These are phyloP conservation scores for Temnothorax unifasciatus DNA, from an alignment of 2,888 invertebrate species.

Conservation along the genomic window DNA sequence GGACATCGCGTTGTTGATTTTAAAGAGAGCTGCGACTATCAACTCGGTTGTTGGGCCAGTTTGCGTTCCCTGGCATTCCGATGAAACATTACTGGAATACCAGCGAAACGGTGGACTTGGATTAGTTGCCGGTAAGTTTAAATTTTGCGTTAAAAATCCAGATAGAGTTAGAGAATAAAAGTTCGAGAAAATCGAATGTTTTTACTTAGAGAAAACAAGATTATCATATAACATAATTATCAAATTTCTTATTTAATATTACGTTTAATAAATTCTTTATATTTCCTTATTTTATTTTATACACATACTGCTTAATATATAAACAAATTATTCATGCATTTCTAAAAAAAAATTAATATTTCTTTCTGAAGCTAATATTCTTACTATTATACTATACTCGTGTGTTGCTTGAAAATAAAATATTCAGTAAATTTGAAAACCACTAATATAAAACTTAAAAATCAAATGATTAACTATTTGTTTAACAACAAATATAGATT, in stretches of 20 bases:
- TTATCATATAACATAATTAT: not conserved
- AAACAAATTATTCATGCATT: not conserved
- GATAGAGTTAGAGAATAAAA: conserved; percentile 1
- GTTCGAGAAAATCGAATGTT: not conserved
- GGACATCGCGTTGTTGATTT: conserved; percentile 87
- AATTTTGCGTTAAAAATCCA: not conserved
- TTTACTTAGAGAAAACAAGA: not conserved
- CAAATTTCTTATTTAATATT: not conserved
- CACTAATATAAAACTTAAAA: not conserved
- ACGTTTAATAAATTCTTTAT: not conserved
- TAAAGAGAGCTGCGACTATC: conserved; percentile 85
- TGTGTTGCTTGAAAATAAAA: not conserved
- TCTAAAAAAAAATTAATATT: not conserved
- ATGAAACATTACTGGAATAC: conserved; percentile 57
- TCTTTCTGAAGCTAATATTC: not conserved
- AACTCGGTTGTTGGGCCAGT: conserved; percentile 86
- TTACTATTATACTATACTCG: not conserved
- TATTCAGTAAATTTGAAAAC: not conserved
- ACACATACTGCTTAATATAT: not conserved
- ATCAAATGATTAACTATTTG: not conserved
- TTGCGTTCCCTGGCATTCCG: conserved; percentile 86
- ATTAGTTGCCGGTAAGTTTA: conserved; percentile 74
- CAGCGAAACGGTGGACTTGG: conserved; percentile 72
- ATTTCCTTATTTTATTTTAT: not conserved
- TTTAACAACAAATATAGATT: not conserved